Evolutionary conservation across 1,140 invertebrate species (phyloP).

Genomic region (Drosophila mauritiana): DNA sequence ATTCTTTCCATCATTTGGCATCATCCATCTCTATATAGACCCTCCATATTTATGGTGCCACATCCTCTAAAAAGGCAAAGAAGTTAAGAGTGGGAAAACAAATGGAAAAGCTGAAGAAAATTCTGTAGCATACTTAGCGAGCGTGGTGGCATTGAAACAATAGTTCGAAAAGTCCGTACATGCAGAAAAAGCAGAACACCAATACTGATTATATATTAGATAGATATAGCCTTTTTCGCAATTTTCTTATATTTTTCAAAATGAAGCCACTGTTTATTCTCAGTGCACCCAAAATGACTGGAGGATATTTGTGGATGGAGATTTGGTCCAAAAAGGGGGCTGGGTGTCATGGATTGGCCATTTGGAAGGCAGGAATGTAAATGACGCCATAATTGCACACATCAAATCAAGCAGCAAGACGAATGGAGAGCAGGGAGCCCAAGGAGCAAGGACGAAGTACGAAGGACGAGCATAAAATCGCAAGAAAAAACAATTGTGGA

Average conservation of each 20-base stretch:
- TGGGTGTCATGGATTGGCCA: conserved; percentile 47
- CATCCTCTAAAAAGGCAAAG: conserved; percentile 20
- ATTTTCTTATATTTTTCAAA: no score
- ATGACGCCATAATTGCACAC: conserved; percentile 80
- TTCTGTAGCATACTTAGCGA: conserved; percentile 73
- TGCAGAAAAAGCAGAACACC: not conserved
- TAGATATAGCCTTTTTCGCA: no score
- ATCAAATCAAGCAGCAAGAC: conserved; percentile 62
- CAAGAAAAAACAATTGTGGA: conserved; percentile 38
- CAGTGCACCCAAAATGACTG: conserved; percentile 3
- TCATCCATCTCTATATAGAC: conserved; percentile 36
- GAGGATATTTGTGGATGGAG: conserved; percentile 1
- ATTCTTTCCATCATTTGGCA: conserved; percentile 12
- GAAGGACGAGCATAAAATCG: conserved; percentile 12
- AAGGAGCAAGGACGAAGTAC: not conserved
- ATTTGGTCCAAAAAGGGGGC: not conserved
- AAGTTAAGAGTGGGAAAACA: conserved; percentile 8
- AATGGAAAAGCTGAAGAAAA: conserved; percentile 37
- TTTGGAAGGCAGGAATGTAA: conserved; percentile 74
- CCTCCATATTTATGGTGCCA: not conserved
- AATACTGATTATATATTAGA: not conserved
- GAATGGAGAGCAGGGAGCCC: not conserved
- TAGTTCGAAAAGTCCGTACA: conserved; percentile 35
- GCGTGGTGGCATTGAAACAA: conserved; percentile 73
- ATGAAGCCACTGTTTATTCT: no score